Conservation (phyloP, 2,113 vertebrate species). For the Hyaena hyaena region DNA sequence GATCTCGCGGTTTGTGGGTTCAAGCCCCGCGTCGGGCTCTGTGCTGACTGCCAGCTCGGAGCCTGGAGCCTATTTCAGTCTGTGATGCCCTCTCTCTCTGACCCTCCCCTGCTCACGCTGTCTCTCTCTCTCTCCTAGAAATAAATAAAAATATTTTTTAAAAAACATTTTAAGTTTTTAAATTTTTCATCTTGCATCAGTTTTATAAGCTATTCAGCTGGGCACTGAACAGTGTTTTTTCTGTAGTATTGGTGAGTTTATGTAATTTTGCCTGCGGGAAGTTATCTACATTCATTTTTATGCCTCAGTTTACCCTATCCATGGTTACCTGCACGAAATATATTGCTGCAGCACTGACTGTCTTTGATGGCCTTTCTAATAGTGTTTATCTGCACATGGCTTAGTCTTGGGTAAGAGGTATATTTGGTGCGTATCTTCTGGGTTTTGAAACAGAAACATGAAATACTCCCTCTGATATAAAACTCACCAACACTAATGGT, state of each 20-base stretch:
- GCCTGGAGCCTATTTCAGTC: too few species aligned
- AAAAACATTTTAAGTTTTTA: too few species aligned
- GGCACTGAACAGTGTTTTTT: not conserved
- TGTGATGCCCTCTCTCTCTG: too few species aligned
- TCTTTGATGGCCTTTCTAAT: not conserved
- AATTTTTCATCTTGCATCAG: not conserved
- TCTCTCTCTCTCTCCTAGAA: too few species aligned
- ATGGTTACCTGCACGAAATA: not conserved
- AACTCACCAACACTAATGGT: not conserved
- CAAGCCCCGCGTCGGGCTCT: too few species aligned
- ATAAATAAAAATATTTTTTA: too few species aligned
- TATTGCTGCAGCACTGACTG: not conserved
- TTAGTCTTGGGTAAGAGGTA: not conserved
- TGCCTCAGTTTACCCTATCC: not conserved
- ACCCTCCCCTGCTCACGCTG: too few species aligned
- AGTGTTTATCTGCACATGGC: not conserved
- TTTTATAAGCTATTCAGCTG: not conserved
- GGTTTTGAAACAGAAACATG: not conserved
- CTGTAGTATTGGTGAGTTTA: not conserved
- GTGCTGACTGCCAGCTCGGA: too few species aligned
- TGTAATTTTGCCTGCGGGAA: not conserved
- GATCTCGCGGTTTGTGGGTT: too few species aligned
- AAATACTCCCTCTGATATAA: not conserved
- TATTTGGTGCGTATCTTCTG: not conserved
- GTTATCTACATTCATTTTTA: not conserved